phyloP scores from a whole-genome alignment of 2,888 invertebrate species.

The Morpho helenor region DNA sequence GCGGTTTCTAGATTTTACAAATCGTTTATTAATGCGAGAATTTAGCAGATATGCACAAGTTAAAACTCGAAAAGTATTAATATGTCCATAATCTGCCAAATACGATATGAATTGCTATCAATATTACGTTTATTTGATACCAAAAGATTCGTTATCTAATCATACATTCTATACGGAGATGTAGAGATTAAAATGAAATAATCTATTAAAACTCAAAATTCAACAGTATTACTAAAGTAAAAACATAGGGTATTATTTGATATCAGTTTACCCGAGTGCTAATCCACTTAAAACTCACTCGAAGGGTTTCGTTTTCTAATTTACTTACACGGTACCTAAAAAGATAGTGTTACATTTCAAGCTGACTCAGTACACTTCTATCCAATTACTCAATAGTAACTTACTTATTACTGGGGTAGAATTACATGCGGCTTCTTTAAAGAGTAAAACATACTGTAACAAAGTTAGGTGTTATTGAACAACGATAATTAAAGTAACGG shows the following conservation, averaged over 20 bases:
- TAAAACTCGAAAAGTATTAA: too few relatives aligned
- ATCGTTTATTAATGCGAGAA: too few relatives aligned
- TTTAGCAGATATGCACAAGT: too few relatives aligned
- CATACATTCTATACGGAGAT: not conserved
- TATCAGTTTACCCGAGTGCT: constrained; percentile 17
- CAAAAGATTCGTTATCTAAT: not conserved
- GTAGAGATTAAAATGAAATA: not conserved
- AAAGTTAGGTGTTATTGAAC: not conserved
- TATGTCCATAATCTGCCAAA: too few relatives aligned
- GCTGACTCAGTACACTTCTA: constrained; percentile 5
- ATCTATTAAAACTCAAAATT: not conserved
- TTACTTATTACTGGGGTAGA: constrained; percentile 20
- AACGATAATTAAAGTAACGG: constrained; percentile 14
- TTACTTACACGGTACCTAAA: constrained; percentile 16
- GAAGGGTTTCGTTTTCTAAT: constrained; percentile 27
- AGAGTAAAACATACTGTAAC: not conserved
- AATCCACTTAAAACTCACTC: constrained; percentile 24
- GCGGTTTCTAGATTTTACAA: too few relatives aligned
- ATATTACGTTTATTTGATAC: too few relatives aligned
- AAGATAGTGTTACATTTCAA: constrained; percentile 16
- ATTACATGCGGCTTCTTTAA: constrained; percentile 7
- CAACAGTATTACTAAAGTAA: too few relatives aligned
- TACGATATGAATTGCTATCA: not conserved
- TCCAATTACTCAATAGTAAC: constrained; percentile 26
- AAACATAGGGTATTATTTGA: constrained; percentile 7